Conservation (phyloP, 2,888 invertebrate genomes). For the Ctena decussata region DNA sequence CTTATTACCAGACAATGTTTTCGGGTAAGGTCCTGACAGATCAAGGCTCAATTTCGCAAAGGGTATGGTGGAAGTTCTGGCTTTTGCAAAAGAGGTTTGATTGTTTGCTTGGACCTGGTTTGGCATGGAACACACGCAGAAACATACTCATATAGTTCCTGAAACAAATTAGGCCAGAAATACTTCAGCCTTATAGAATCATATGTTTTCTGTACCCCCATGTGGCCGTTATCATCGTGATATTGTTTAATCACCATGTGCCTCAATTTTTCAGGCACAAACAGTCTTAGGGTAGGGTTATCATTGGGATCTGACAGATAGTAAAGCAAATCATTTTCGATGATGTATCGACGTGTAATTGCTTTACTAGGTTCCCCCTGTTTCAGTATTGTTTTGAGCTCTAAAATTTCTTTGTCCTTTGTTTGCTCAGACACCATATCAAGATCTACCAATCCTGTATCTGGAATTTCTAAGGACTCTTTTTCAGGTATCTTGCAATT, state of each 20-base stretch:
- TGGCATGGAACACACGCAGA: neutral
- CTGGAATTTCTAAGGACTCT: neutral
- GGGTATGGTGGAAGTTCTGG: neutral
- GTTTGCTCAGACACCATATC: neutral
- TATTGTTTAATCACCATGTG: neutral
- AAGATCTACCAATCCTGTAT: neutral
- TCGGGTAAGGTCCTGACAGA: neutral
- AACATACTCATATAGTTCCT: neutral
- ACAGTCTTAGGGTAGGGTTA: neutral
- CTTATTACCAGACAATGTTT: neutral
- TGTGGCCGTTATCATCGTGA: neutral
- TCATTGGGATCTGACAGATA: neutral
- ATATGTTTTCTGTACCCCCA: neutral
- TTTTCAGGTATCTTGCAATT: neutral
- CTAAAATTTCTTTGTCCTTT: neutral
- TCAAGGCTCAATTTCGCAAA: neutral
- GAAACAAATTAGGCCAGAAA: neutral
- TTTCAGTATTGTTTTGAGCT: neutral
- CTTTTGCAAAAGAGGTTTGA: neutral
- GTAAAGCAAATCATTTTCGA: neutral
- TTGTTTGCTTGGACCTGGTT: neutral
- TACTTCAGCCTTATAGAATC: neutral
- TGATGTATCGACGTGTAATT: neutral
- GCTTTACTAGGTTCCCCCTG: neutral
- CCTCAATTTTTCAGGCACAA: neutral